Evolutionary conservation across 2,113 vertebrate genomes (phyloP).

Genomic region (Zingel zingel): DNA sequence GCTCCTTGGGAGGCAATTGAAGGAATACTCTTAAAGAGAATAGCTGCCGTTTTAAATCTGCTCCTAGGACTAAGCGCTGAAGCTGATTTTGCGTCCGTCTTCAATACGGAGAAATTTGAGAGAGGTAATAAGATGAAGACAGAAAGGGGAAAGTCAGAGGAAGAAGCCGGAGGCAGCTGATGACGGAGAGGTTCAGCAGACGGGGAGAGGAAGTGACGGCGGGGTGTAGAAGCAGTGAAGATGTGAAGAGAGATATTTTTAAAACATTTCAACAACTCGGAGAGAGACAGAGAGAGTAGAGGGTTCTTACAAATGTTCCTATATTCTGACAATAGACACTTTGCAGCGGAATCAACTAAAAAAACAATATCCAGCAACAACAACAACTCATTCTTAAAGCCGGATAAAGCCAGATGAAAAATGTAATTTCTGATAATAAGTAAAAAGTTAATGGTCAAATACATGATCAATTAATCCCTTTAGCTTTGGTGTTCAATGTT

Average conservation of each 20-base stretch:
- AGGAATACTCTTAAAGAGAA: background rate
- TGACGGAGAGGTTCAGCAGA: slow-evolving; percentile 32
- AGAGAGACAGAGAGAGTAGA: background rate
- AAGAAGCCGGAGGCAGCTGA: background rate
- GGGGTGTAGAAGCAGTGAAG: slow-evolving; percentile 16
- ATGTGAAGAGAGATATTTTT: background rate
- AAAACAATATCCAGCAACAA: too few species aligned
- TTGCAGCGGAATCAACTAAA: background rate
- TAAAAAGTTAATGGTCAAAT: background rate
- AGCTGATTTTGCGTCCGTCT: background rate
- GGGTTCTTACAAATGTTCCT: background rate
- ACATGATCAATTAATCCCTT: background rate
- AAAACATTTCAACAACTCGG: background rate
- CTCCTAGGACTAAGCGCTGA: background rate
- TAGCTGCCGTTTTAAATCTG: background rate
- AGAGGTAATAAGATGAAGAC: slow-evolving; percentile 22
- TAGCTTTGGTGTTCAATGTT: background rate
- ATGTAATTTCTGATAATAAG: background rate
- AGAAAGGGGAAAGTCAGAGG: background rate
- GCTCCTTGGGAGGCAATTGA: background rate
- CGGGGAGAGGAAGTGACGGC: slow-evolving; percentile 37
- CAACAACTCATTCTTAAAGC: too few species aligned
- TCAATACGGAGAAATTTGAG: background rate
- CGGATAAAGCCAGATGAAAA: background rate
- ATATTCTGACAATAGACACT: background rate